Evolutionary conservation across 2,888 invertebrate species (phyloP).

Genomic region (Nasonovia ribisnigri): DNA sequence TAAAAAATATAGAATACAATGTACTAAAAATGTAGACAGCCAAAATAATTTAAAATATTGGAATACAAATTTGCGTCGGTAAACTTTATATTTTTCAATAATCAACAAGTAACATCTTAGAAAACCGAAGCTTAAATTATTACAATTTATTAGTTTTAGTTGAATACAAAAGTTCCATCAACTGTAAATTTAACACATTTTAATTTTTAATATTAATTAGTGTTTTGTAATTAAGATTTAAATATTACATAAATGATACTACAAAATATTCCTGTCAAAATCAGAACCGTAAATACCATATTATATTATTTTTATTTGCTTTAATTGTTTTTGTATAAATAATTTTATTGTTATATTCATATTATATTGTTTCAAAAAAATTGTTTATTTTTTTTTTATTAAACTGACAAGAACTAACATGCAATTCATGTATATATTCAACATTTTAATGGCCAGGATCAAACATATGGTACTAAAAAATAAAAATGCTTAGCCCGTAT

Average conservation of each 20-base stretch:
- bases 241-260: not conserved
- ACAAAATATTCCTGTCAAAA: not conserved
- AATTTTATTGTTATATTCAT: not conserved
- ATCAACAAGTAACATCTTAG: not conserved
- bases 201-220: not conserved
- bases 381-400: not conserved
- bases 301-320: not conserved
- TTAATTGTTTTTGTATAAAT: not conserved
- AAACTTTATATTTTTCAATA: not conserved
- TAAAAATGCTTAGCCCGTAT: not conserved
- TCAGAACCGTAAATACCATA: not conserved
- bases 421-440: not conserved
- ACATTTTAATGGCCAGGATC: not conserved
- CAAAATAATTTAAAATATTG: not conserved
- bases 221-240: not conserved
- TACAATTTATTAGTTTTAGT: not conserved
- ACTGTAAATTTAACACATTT: slow-evolving; percentile 5
- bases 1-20: not conserved
- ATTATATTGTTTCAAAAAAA: not conserved
- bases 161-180: not conserved
- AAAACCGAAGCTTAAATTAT: not conserved
- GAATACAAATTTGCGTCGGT: not conserved
- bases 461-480: not conserved
- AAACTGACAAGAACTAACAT: not conserved
- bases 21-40: not conserved